phyloP scores from a whole-genome alignment of 2,888 invertebrate species.

The Cosmorhoe ocellata region DNA sequence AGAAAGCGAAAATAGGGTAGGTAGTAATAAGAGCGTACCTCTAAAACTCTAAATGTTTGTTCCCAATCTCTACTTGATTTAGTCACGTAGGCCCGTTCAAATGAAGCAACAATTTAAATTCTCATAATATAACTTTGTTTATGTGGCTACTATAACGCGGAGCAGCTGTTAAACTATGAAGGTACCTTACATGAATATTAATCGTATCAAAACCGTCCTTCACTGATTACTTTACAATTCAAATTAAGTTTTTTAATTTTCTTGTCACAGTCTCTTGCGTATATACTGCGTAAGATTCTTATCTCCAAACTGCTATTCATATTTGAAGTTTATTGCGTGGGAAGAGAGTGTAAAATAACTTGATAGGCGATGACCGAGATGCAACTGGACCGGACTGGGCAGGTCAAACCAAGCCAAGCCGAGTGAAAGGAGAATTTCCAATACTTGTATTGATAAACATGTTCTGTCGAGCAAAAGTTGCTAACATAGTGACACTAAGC shows the following conservation, averaged over 20 bases:
- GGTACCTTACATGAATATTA: conserved; percentile 24
- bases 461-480: conserved; percentile 12
- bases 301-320: conserved; percentile 13
- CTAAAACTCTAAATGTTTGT: too few species aligned
- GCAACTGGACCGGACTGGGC: conserved; percentile 32
- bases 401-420: conserved; percentile 17
- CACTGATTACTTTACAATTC: conserved; percentile 27
- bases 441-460: conserved; percentile 15
- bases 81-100: conserved; percentile 7
- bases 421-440: conserved; percentile 51
- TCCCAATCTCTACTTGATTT: background rate
- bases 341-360: conserved; percentile 19
- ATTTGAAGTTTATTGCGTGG: conserved; percentile 10
- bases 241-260: conserved; percentile 30
- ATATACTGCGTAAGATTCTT: conserved; percentile 14
- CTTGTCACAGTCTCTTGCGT: conserved; percentile 23
- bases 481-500: background rate
- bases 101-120: background rate
- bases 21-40: too few species aligned
- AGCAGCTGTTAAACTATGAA: conserved; percentile 15
- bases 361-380: conserved; percentile 39
- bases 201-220: conserved; percentile 18
- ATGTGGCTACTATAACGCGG: conserved; percentile 1
- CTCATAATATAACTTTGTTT: background rate
- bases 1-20: too few species aligned